Base-by-base conservation (phyloP, 2,888 invertebrate species). In the Biston stratarius region DNA sequence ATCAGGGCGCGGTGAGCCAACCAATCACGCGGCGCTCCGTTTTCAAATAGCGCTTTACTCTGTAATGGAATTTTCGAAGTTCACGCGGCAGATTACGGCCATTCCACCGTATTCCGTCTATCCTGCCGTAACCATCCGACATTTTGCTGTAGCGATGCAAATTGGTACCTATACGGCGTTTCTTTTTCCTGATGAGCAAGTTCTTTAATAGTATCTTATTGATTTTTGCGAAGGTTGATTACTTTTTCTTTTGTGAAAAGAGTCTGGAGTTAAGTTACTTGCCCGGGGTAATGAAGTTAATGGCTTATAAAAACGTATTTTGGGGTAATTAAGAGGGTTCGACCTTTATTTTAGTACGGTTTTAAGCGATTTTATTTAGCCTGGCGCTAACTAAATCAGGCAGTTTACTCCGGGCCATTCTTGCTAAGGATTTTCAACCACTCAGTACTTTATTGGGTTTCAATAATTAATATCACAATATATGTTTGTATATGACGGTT, bases 11-110 rank as follows among this genome's bases (percentile, higher is more conserved):
- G 90, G 90, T 87, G 89, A 88, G 84, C 88, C 89, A 81, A 85
- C 93, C 93, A 93, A 93, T 93, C 90, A 86, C 85, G 81, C 76
- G 81, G 84, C 80, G 84, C 89, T 89, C 86, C 88, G 84, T 85
- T 88, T 88, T 88, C 79, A 84, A 89, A 86, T 85, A 73, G 58
- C 67, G 61, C 61, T 66, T 58, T 61, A n/a, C 61, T 56, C 86
- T 90, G 92, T 93, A 92, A 93, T 93, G 93, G 93, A 93, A 93
- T 93, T 93, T 91, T 84, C 87, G 86, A 87, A 84, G 85, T 87
- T 84, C 82, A 82, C 75, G 79, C 80, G 51, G 64, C 75, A 90
- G 92, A 92, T 93, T 91, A 91, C 83, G 82, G 77, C 34, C 49
- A 47, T 61, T 67, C 40, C 51, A 33, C 40, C 51, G 64, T 52